A percentile compares a stretch with the other conserved stretches of the same genome.
phyloP scores from a whole-genome alignment of 2,797 vertebrate species.

The Naso thynnoides region DNA sequence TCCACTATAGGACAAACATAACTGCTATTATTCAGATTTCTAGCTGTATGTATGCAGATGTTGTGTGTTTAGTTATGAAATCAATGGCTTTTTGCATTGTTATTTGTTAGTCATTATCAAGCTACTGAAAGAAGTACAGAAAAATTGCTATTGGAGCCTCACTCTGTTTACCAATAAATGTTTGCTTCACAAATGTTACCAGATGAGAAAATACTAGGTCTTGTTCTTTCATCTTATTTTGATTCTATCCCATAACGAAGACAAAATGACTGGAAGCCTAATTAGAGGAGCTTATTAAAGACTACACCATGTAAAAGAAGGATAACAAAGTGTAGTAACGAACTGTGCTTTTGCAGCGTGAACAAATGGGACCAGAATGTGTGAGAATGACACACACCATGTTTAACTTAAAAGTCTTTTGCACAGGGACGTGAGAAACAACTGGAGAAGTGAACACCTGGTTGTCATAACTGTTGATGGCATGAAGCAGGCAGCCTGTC shows the following conservation, averaged over 20 bases:
- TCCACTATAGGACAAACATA: background rate
- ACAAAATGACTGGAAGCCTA: background rate
- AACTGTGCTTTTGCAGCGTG: slow-evolving; percentile 16
- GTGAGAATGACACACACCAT: slow-evolving; percentile 26
- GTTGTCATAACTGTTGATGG: slow-evolving; percentile 49
- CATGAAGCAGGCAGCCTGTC: slow-evolving; percentile 39
- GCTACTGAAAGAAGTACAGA: slow-evolving; percentile 6
- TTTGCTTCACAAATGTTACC: slow-evolving; percentile 1
- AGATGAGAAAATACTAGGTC: background rate
- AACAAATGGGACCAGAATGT: slow-evolving; percentile 30
- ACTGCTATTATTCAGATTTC: background rate
- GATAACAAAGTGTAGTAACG: background rate
- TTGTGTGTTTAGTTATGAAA: background rate
- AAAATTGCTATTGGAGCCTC: background rate
- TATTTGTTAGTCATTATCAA: slow-evolving; percentile 2
- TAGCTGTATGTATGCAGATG: background rate
- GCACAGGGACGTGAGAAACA: slow-evolving; percentile 40
- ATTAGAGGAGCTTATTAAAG: too few species aligned
- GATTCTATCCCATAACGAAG: slow-evolving; percentile 6
- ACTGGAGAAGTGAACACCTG: slow-evolving; percentile 55
- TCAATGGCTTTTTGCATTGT: background rate
- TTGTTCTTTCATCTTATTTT: background rate
- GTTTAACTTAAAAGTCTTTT: slow-evolving; percentile 26
- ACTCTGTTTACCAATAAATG: background rate
- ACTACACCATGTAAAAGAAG: background rate